Conservation (phyloP, 2,797 vertebrate genomes). For the Malacoctenus gilli region DNA sequence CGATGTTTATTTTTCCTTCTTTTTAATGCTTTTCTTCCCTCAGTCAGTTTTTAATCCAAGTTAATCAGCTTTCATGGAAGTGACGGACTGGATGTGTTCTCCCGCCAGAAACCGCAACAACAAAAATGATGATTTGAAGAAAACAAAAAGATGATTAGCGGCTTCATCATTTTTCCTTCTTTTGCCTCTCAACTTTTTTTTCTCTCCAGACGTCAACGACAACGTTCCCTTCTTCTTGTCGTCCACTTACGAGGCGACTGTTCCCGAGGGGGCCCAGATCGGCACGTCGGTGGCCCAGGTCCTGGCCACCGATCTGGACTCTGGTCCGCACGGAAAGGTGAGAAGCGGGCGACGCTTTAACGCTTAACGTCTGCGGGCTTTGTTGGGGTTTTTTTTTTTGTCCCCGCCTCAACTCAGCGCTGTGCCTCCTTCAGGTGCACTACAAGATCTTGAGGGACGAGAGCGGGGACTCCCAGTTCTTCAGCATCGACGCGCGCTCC, state of each 20-base stretch:
- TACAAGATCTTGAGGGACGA: conserved; percentile 86
- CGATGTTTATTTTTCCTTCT: conserved; percentile 4
- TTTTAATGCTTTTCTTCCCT: conserved; percentile 2
- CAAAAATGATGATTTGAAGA: conserved; percentile 13
- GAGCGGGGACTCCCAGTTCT: conserved; percentile 86
- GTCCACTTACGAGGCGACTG: conserved; percentile 87
- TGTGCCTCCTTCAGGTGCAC: conserved; percentile 60
- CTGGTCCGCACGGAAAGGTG: conserved; percentile 87
- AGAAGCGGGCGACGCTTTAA: conserved; percentile 29
- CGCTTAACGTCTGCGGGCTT: too few species aligned
- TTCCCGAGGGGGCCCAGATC: conserved; percentile 85
- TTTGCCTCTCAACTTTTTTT: too few species aligned
- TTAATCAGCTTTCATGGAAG: conserved; percentile 41
- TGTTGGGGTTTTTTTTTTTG: not conserved
- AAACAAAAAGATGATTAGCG: not conserved
- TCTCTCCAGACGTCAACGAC: conserved; percentile 89
- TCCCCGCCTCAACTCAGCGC: not conserved
- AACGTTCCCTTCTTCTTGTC: conserved; percentile 92
- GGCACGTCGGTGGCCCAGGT: conserved; percentile 86
- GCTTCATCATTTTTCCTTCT: not conserved
- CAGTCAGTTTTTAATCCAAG: conserved; percentile 46
- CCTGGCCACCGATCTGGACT: conserved; percentile 87
- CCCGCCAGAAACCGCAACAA: conserved; percentile 31
- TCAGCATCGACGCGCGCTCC: conserved; percentile 81
- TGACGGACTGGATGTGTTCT: conserved; percentile 23